Evolutionary conservation across 2,888 invertebrate genomes (phyloP).

Genomic region (Drosophila mimica): DNA sequence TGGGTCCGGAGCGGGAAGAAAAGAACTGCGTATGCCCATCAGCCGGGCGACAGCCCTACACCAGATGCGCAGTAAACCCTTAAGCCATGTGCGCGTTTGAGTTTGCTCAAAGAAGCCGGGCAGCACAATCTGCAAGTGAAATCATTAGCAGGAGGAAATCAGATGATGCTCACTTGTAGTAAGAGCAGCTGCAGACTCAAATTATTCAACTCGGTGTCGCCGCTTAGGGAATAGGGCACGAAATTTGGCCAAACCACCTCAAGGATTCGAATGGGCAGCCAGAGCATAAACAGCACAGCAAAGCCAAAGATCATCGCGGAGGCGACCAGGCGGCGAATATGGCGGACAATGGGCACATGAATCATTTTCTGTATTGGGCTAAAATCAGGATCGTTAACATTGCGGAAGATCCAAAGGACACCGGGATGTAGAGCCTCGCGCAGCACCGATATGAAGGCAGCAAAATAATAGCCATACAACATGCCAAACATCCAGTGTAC

Average conservation of each 20-base stretch:
- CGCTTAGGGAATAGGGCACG: slow-evolving; percentile 96
- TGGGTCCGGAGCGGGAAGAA: slow-evolving; percentile 86
- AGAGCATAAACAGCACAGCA: slow-evolving; percentile 97
- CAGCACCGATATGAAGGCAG: slow-evolving; percentile 96
- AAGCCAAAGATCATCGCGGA: slow-evolving; percentile 98
- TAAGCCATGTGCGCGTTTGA: slow-evolving; percentile 97
- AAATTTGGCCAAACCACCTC: slow-evolving; percentile 93
- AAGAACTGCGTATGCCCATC: slow-evolving; percentile 94
- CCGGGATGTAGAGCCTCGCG: slow-evolving; percentile 98
- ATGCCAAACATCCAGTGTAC: slow-evolving; percentile 99
- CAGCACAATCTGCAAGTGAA: slow-evolving; percentile 90
- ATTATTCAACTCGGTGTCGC: slow-evolving; percentile 95
- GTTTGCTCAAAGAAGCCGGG: slow-evolving; percentile 98
- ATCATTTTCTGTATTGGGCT: slow-evolving; percentile 99
- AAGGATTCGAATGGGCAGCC: slow-evolving; percentile 96
- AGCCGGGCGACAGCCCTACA: slow-evolving; percentile 93
- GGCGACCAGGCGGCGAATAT: slow-evolving; percentile 94
- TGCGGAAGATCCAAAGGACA: slow-evolving; percentile 98
- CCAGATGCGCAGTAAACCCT: slow-evolving; percentile 94
- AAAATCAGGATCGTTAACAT: slow-evolving; percentile 99
- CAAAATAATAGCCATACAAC: slow-evolving; percentile 99
- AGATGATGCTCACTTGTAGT: slow-evolving; percentile 88
- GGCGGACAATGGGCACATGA: slow-evolving; percentile 95
- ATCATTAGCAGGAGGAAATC: not conserved
- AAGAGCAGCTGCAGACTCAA: slow-evolving; percentile 96